These are phyloP conservation scores for Glyptemys insculpta DNA, from an alignment of 2,797 vertebrate species.

Conservation along the genomic window DNA sequence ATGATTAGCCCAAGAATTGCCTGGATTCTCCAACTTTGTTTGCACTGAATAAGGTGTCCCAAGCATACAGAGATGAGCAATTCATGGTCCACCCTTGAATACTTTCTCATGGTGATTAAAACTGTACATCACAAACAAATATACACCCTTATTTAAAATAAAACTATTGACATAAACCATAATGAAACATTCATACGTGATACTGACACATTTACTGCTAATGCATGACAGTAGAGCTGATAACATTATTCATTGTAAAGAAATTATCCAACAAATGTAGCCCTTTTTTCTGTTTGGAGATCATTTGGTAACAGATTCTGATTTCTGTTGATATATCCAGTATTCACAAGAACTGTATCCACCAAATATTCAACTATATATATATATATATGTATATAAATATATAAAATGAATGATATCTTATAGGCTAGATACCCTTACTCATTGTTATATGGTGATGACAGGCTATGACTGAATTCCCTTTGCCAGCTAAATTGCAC, in stretches of 20 bases:
- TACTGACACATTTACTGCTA: background rate
- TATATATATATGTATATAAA: too few relatives aligned
- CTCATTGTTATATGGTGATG: background rate
- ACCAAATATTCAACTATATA: too few relatives aligned
- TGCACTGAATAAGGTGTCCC: background rate
- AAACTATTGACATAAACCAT: background rate
- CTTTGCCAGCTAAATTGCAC: background rate
- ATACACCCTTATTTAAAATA: background rate
- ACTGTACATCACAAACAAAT: background rate
- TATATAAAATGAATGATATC: background rate
- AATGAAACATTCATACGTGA: background rate
- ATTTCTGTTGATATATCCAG: background rate
- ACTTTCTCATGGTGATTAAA: background rate
- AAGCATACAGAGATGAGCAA: background rate
- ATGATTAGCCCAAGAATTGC: background rate
- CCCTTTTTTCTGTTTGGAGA: background rate
- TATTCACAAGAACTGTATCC: too few relatives aligned
- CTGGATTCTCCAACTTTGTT: background rate
- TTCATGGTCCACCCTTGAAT: background rate
- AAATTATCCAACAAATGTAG: background rate
- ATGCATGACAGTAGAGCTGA: background rate
- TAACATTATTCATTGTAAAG: background rate
- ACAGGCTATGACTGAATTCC: background rate
- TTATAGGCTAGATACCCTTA: background rate
- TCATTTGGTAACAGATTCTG: background rate